Conservation (phyloP, 2,797 vertebrate genomes). For the Pangasius djambal region DNA sequence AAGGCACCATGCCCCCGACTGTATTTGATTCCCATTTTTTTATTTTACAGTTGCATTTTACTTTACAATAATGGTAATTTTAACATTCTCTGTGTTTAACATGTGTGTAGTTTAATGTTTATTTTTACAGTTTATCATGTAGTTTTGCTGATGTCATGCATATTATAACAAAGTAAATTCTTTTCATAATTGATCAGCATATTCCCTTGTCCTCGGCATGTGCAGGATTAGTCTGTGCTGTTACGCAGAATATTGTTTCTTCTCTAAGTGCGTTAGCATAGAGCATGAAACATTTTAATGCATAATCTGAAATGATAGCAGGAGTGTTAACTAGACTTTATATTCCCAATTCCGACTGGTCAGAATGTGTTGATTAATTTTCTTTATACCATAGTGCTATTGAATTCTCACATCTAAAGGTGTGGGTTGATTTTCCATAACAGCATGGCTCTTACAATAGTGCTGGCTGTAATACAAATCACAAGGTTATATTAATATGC, state of each 20-base stretch:
- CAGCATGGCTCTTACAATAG: background rate
- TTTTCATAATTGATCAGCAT: background rate
- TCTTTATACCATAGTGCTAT: background rate
- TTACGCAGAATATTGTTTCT: background rate
- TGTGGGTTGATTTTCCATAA: background rate
- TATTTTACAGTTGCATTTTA: background rate
- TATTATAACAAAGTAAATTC: background rate
- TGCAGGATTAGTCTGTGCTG: background rate
- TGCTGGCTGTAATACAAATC: background rate
- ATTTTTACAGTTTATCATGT: background rate
- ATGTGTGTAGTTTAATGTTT: background rate
- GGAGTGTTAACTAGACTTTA: background rate
- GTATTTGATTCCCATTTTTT: background rate
- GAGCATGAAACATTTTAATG: background rate
- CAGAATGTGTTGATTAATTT: background rate
- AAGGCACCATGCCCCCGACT: no score
- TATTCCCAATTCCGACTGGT: background rate
- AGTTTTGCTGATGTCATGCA: background rate
- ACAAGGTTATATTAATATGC: background rate
- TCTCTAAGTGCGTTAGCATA: background rate
- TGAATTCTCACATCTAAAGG: background rate
- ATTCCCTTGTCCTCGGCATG: background rate
- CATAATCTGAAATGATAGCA: background rate
- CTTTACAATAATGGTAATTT: background rate
- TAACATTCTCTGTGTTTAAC: background rate